Evolutionary conservation across 2,113 vertebrate species (phyloP).

Genomic region (Anas platyrhynchos): DNA sequence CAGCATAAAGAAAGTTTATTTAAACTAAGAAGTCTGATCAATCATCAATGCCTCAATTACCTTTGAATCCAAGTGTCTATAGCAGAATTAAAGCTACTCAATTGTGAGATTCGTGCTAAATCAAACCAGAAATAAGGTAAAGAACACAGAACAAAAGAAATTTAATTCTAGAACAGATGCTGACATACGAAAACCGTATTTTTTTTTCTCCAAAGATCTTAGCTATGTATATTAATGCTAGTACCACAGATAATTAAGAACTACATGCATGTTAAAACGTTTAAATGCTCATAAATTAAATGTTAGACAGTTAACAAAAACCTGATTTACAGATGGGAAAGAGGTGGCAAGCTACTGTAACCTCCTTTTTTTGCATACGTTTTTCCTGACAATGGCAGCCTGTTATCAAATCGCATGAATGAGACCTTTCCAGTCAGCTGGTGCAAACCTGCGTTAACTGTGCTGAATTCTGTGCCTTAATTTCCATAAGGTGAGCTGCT

Average conservation of each 20-base stretch:
- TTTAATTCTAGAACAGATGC: neutral
- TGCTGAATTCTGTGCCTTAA: neutral
- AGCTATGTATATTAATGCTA: neutral
- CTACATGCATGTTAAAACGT: neutral
- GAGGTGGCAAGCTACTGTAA: neutral
- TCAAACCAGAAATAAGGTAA: neutral
- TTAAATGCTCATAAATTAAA: neutral
- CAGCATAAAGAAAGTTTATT: neutral
- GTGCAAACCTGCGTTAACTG: neutral
- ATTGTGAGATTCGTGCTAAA: neutral
- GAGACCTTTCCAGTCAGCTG: conserved; percentile 27
- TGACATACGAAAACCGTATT: neutral
- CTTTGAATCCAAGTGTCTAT: neutral
- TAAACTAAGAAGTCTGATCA: neutral
- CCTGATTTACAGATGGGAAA: neutral
- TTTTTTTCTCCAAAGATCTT: neutral
- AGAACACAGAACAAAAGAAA: neutral
- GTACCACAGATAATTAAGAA: neutral
- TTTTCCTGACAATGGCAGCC: conserved; percentile 28
- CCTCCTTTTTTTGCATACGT: neutral
- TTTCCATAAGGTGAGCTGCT: conserved; percentile 30
- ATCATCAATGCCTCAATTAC: neutral
- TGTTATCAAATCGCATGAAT: neutral
- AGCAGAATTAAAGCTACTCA: neutral
- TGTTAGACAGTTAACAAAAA: neutral